A percentile compares a stretch with the other conserved stretches of the same genome.
These are phyloP conservation scores for Siderastrea siderea DNA, from an alignment of 92 coral and sea anemone species.

Conservation along the genomic window DNA sequence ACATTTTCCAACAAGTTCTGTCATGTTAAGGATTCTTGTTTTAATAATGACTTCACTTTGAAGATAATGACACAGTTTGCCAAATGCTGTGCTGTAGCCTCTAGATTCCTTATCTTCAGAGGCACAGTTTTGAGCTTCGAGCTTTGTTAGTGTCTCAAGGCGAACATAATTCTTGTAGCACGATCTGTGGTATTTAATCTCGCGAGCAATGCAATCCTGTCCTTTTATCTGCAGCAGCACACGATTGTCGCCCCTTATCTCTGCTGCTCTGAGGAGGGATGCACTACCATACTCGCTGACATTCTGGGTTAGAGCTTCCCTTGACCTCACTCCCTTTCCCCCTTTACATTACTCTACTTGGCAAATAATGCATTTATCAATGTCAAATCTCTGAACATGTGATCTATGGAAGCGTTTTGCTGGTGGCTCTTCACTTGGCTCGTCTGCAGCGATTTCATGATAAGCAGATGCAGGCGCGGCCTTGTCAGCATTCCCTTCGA, in stretches of 20 bases:
- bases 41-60: conserved; percentile 18
- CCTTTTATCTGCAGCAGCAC: conserved; percentile 42
- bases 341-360: conserved; percentile 15
- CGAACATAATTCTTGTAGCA: conserved; percentile 46
- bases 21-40: background rate
- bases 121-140: conserved; percentile 14
- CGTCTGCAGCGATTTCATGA: conserved; percentile 5
- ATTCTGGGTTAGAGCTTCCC: conserved; percentile 41
- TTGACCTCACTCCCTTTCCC: conserved; percentile 47
- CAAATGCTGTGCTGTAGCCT: conserved; percentile 40
- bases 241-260: conserved; percentile 28
- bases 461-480: conserved; percentile 21
- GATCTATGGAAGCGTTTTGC: conserved; percentile 36
- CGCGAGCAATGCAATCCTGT: conserved; percentile 32
- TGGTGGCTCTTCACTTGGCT: background rate
- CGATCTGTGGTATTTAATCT: conserved; percentile 43
- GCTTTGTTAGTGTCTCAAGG: conserved; percentile 16
- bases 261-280: conserved; percentile 52
- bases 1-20: conserved; percentile 34
- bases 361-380: conserved; percentile 42
- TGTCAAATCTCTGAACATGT: conserved; percentile 20
- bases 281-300: conserved; percentile 41
- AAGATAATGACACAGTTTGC: conserved; percentile 38
- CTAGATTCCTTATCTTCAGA: conserved; percentile 28
- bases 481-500: conserved; percentile 29